Base-by-base conservation (phyloP, 2,888 invertebrate species). In the Caenorhabditis japonica region DNA sequence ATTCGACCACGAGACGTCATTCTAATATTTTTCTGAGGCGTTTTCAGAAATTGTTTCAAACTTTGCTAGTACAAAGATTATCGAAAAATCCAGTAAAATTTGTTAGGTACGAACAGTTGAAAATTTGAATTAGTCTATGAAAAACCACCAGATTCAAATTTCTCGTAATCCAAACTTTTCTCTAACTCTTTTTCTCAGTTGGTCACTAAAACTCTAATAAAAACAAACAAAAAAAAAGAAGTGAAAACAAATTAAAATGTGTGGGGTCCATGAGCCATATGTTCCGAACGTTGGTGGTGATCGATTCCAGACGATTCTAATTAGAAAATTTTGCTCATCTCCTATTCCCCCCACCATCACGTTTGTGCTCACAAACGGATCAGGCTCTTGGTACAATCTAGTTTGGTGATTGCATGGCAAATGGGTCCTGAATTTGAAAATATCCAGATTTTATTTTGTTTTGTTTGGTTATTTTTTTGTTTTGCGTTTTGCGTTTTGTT, bases 271-370 rank as follows among this genome's bases (percentile, higher is more conserved):
- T 46, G 43, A 41, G 62, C 64, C 64, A 64, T 41, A 64, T 64
- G 64, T 64, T 53, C 55, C 39, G 33, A 49, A 64, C 62, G 62
- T 55, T 64, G 49, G 46, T 39, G 46, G 7, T 19, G 39, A 39
- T 49, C 17, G 36, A 66, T 55, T 66, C 56, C 66, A 66, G 66
- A 66, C 66, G 66, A 66, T 66, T 66, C 66, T 66, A 66, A 66
- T 66, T 66, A 66, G 66, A 66, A 30, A 49, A 56, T 49, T 49
- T 51, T 47, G 33, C 34, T 47, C 56, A 49, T 49, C 41, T 64
- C 49, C 49, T 44, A 25, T 47, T 52, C 55, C 55, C 25, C 60
- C 51, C 30, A 21, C 49, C 53, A n/a, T n/a, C n/a, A n/a, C n/a
- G n/a, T n/a, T n/a, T n/a, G n/a, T n/a, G n/a, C n/a, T n/a, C n/a